Evolutionary conservation across 2,113 vertebrate species (phyloP).

Genomic region (Macrotus californicus): DNA sequence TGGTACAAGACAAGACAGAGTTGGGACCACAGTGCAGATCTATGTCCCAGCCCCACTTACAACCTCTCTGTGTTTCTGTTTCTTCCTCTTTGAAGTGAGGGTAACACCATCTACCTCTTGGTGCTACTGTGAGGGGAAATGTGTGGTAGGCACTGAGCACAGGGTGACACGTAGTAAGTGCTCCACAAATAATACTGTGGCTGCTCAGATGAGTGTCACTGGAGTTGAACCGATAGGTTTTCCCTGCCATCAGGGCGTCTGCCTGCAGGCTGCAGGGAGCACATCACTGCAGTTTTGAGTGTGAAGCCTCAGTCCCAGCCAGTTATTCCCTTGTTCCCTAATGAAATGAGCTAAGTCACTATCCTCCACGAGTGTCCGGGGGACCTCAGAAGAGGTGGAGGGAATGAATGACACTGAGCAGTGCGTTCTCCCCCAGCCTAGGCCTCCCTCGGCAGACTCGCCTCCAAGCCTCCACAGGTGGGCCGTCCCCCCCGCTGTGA

Average conservation of each 20-base stretch:
- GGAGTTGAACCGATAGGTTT: accelerated
- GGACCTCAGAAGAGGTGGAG: not conserved
- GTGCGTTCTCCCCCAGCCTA: too few species aligned
- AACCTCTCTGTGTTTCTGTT: not conserved
- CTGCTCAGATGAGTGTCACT: accelerated
- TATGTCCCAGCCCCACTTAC: too few species aligned
- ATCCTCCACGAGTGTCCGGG: not conserved
- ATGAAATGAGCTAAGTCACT: not conserved
- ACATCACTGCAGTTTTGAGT: not conserved
- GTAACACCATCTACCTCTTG: not conserved
- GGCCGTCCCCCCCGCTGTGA: not conserved
- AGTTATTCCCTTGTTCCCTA: not conserved
- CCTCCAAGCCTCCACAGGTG: not conserved
- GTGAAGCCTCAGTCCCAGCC: not conserved
- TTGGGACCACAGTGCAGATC: not conserved
- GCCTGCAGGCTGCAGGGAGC: not conserved
- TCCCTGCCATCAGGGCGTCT: not conserved
- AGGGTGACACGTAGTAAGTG: accelerated
- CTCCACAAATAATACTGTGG: not conserved
- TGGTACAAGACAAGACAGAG: not conserved
- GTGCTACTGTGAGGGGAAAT: not conserved
- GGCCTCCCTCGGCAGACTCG: not conserved
- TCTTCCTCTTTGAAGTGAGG: not conserved
- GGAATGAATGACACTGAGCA: not conserved
- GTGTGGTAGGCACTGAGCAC: accelerated